A percentile compares a stretch with the other conserved stretches of the same genome.
These are phyloP conservation scores for Rostratula benghalensis DNA, from an alignment of 2,113 vertebrate species.

Conservation along the genomic window DNA sequence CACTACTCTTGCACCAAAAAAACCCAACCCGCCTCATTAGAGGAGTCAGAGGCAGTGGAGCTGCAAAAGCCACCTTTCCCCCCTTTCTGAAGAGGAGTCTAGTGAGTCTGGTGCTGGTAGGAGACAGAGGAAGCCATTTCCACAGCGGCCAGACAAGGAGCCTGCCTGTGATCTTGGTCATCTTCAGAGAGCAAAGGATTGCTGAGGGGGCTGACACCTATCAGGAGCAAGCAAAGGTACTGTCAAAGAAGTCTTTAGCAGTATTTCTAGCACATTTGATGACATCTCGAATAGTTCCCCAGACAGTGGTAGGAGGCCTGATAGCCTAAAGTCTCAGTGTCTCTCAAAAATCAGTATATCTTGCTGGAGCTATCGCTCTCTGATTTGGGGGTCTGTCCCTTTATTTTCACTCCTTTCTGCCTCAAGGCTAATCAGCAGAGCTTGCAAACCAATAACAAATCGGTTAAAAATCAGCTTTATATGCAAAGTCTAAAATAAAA, in stretches of 20 bases:
- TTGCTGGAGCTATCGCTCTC: background rate
- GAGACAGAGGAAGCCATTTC: background rate
- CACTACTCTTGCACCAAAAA: fast-evolving
- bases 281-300: background rate
- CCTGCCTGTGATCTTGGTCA: fast-evolving
- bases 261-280: background rate
- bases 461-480: conserved; percentile 5
- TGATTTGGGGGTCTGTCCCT: background rate
- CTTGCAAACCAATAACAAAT: conserved; percentile 1
- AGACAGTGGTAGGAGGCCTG: background rate
- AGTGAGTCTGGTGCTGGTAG: background rate
- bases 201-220: background rate
- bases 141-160: background rate
- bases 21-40: too few species aligned
- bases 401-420: background rate
- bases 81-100: background rate
- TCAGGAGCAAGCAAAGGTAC: background rate
- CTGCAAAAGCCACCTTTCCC: background rate
- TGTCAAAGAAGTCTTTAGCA: background rate
- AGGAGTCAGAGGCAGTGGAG: background rate
- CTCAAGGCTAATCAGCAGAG: background rate
- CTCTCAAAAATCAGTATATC: background rate
- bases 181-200: background rate
- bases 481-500: conserved; percentile 43
- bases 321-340: background rate